Evolutionary conservation across 2,113 vertebrate species (phyloP).

Genomic region (Stomatorhinus ivindoensis): DNA sequence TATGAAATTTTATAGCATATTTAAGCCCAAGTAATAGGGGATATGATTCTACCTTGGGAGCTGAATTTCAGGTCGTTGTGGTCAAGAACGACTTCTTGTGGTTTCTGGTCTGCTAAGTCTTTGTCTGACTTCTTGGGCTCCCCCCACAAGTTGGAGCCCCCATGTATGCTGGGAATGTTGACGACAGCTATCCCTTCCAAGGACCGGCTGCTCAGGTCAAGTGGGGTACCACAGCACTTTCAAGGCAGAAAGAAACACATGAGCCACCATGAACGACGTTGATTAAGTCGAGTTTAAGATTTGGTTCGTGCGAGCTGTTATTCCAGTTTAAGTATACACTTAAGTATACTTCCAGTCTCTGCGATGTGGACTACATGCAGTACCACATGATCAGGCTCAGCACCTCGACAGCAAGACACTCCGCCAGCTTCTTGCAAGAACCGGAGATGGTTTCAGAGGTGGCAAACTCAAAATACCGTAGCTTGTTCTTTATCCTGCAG

Average conservation of each 20-base stretch:
- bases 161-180: slow-evolving; percentile 90
- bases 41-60: slow-evolving; percentile 66
- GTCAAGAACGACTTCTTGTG: slow-evolving; percentile 70
- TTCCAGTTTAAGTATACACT: not conserved
- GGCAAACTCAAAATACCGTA: slow-evolving; percentile 89
- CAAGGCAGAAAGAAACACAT: not conserved
- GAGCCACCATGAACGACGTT: not conserved
- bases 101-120: slow-evolving; percentile 45
- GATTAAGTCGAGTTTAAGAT: not conserved
- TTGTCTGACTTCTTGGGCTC: slow-evolving; percentile 69
- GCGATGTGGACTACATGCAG: not conserved
- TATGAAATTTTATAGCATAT: not conserved
- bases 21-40: not conserved
- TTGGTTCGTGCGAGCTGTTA: not conserved
- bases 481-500: slow-evolving; percentile 85
- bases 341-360: not conserved
- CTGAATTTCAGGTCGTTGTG: slow-evolving; percentile 74
- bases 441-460: slow-evolving; percentile 85
- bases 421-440: slow-evolving; percentile 79
- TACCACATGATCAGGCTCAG: not conserved
- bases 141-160: slow-evolving; percentile 90
- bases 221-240: slow-evolving; percentile 69
- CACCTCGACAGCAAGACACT: slow-evolving; percentile 73
- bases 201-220: slow-evolving; percentile 67
- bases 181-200: slow-evolving; percentile 77